phyloP scores from a whole-genome alignment of 2,888 invertebrate genomes.

The Zhengitettix transpicula region DNA sequence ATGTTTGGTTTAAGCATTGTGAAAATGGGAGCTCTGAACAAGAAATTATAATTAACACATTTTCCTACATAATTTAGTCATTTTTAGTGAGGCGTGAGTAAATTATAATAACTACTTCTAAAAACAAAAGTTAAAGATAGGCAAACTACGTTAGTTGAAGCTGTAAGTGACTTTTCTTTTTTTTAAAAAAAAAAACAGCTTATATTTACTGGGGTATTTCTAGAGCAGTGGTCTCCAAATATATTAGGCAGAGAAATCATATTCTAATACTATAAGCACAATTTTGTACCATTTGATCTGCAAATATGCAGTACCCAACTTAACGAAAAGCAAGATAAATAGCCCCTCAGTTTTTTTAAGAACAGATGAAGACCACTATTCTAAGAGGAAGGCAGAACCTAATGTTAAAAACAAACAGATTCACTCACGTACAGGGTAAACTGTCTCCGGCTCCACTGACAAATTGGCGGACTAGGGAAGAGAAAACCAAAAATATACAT shows the following conservation, averaged over 20 bases:
- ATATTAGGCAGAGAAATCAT: not conserved
- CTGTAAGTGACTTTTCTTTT: conserved; percentile 9
- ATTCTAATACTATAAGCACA: no score
- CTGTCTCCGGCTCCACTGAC: conserved; percentile 22
- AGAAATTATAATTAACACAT: no score
- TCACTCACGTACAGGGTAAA: conserved; percentile 22
- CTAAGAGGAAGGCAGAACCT: conserved; percentile 15
- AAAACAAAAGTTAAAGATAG: not conserved
- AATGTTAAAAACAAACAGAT: conserved; percentile 16
- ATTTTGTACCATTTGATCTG: no score
- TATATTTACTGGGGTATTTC: conserved; percentile 11
- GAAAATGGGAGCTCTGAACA: no score
- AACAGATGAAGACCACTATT: conserved; percentile 15
- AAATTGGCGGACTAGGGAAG: conserved; percentile 21
- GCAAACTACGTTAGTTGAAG: conserved; percentile 9
- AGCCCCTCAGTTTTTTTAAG: not conserved
- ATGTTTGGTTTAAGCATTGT: no score
- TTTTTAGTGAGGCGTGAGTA: no score
- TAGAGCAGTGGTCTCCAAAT: conserved; percentile 16
- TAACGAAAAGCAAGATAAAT: not conserved
- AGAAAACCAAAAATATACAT: conserved; percentile 16
- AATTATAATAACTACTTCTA: not conserved
- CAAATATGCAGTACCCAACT: no score
- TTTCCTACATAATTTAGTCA: no score
- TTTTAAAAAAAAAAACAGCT: conserved; percentile 5